Evolutionary conservation across 2,888 invertebrate genomes (phyloP).

Genomic region (Habrosyne pyritoides): DNA sequence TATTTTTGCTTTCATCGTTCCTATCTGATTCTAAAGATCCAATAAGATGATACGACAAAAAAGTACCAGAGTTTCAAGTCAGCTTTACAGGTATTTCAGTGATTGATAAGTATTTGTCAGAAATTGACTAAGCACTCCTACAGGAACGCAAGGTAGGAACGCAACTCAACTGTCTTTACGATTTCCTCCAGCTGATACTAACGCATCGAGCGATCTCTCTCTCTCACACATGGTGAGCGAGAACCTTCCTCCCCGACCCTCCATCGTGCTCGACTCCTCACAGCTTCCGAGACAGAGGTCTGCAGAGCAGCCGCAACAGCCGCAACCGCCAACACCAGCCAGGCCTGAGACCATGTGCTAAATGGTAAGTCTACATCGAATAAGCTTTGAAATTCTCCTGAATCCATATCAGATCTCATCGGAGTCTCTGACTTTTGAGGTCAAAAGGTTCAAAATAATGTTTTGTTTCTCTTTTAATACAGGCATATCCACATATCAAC

Average conservation of each 20-base stretch:
- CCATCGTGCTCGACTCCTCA: constrained; percentile 79
- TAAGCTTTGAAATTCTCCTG: too few species aligned
- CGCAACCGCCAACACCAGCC: constrained; percentile 64
- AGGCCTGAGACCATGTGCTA: constrained; percentile 79
- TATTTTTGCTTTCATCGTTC: too few species aligned
- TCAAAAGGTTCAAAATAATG: too few species aligned
- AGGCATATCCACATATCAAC: background rate
- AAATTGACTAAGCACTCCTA: too few species aligned
- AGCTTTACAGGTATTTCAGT: too few species aligned
- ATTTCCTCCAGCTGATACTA: constrained; percentile 72
- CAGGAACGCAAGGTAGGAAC: too few species aligned
- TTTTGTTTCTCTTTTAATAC: background rate
- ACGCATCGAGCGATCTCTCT: constrained; percentile 78
- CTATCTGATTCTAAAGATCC: too few species aligned
- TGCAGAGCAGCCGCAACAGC: constrained; percentile 62
- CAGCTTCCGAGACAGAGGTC: constrained; percentile 78
- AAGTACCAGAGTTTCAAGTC: too few species aligned
- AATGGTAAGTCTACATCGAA: constrained; percentile 12
- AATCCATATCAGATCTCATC: too few species aligned
- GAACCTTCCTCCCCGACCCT: constrained; percentile 75
- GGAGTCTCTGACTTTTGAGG: too few species aligned
- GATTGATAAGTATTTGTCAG: too few species aligned
- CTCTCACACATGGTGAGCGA: constrained; percentile 81
- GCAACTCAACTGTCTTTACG: background rate
- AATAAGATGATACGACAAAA: too few species aligned